Evolutionary conservation across 2,888 invertebrate genomes (phyloP).

Genomic region (Ryuthela nishihirai): DNA sequence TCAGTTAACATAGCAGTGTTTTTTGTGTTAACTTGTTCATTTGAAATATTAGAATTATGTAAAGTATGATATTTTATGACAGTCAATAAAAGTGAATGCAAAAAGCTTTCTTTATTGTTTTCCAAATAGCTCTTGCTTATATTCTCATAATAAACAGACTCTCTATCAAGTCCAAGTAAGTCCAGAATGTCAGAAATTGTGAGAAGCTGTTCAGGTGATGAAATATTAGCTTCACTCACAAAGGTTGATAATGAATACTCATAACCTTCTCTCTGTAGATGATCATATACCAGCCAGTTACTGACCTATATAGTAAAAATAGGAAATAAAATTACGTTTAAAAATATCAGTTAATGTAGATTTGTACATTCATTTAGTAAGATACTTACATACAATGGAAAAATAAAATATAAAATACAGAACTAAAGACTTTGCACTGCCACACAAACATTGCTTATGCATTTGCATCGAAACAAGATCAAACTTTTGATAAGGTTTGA

Average conservation of each 20-base stretch:
- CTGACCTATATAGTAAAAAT: conserved; percentile 17
- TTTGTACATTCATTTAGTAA: too few relatives aligned
- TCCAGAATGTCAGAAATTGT: conserved; percentile 16
- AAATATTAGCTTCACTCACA: conserved; percentile 16
- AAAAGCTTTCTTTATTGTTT: conserved; percentile 1
- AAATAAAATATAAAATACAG: too few relatives aligned
- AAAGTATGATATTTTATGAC: conserved; percentile 13
- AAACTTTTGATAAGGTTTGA: too few relatives aligned
- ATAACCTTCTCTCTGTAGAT: conserved; percentile 14
- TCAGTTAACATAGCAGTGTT: too few relatives aligned
- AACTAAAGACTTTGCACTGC: too few relatives aligned
- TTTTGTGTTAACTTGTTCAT: too few relatives aligned
- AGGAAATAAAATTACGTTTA: too few relatives aligned
- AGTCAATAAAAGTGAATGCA: conserved; percentile 15
- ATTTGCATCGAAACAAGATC: too few relatives aligned
- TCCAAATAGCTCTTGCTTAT: conserved; percentile 9
- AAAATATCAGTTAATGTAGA: too few relatives aligned
- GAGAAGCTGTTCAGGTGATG: conserved; percentile 18
- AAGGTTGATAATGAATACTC: conserved; percentile 29
- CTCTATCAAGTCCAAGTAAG: conserved; percentile 12
- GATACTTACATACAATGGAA: too few relatives aligned
- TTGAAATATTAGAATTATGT: too few relatives aligned
- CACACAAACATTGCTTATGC: too few relatives aligned
- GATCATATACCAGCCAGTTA: conserved; percentile 33
- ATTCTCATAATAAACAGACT: conserved; percentile 10